Percentiles rank a stretch among this genome's conserved stretches.
Conservation (phyloP, 2,113 vertebrate species). For the Pterocles burchelli region DNA sequence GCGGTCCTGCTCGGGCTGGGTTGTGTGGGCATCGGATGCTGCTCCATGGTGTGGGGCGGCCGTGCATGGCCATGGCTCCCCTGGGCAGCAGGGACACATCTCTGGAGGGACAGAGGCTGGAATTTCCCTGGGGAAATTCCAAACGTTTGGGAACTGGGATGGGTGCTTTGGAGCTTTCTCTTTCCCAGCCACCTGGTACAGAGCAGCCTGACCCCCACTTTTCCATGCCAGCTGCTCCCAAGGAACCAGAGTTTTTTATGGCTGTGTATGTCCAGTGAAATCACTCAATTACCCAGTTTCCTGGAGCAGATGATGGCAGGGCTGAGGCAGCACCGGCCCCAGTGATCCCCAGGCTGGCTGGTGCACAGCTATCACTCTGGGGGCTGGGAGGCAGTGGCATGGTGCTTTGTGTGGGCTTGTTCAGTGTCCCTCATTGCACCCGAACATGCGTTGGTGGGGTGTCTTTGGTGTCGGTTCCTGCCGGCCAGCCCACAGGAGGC, state of each 20-base stretch:
- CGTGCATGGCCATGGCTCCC: rapidly evolving
- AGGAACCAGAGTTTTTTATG: background rate
- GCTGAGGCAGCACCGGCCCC: background rate
- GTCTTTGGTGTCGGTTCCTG: background rate
- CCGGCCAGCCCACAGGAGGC: background rate
- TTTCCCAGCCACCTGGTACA: background rate
- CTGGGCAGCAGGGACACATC: background rate
- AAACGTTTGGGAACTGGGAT: rapidly evolving
- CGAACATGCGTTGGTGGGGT: rapidly evolving
- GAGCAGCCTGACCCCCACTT: background rate
- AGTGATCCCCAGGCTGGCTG: rapidly evolving
- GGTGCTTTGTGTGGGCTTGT: rapidly evolving
- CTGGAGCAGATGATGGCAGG: background rate
- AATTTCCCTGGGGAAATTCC: background rate
- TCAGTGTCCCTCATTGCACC: rapidly evolving
- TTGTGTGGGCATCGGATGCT: rapidly evolving
- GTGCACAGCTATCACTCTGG: rapidly evolving
- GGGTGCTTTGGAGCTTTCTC: background rate
- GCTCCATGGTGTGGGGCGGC: rapidly evolving
- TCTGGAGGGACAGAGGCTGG: background rate
- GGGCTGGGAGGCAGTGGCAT: rapidly evolving
- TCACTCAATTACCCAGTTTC: background rate
- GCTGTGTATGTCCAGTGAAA: background rate
- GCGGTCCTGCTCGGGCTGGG: rapidly evolving
- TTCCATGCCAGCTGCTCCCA: background rate